Conservation (phyloP, 2,888 invertebrate genomes). For the Tinea semifulvella region DNA sequence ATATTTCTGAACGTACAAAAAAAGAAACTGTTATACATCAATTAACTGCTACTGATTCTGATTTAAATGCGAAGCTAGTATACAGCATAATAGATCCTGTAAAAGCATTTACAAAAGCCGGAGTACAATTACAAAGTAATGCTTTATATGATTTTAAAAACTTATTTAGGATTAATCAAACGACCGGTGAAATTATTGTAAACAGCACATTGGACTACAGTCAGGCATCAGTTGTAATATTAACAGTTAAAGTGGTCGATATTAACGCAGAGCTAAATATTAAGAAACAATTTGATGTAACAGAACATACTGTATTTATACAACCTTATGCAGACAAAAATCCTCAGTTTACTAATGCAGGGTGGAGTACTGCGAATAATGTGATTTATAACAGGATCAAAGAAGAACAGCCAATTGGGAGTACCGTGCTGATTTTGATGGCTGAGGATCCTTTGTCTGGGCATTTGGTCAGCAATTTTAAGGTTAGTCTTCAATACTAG, state of each 20-base stretch:
- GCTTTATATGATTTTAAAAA: slow-evolving; percentile 71
- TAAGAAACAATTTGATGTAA: slow-evolving; percentile 70
- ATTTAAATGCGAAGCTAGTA: slow-evolving; percentile 71
- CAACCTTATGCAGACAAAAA: slow-evolving; percentile 81
- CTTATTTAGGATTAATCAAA: slow-evolving; percentile 74
- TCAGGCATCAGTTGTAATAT: slow-evolving; percentile 75
- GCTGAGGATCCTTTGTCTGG: slow-evolving; percentile 77
- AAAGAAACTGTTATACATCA: slow-evolving; percentile 70
- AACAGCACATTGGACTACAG: slow-evolving; percentile 76
- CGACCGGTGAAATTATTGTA: slow-evolving; percentile 74
- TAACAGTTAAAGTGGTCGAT: slow-evolving; percentile 77
- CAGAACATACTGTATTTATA: slow-evolving; percentile 79
- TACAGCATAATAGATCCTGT: slow-evolving; percentile 75
- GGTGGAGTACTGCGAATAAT: slow-evolving; percentile 77
- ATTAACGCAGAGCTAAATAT: slow-evolving; percentile 73
- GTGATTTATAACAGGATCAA: slow-evolving; percentile 72
- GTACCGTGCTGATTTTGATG: slow-evolving; percentile 72
- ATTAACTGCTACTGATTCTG: slow-evolving; percentile 76
- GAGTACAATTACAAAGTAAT: slow-evolving; percentile 71
- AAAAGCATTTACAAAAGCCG: slow-evolving; percentile 78
- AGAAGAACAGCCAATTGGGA: slow-evolving; percentile 81
- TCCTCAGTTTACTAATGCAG: slow-evolving; percentile 75
- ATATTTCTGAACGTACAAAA: slow-evolving; percentile 75
- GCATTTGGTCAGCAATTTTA: slow-evolving; percentile 68
- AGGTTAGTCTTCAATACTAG: too few species aligned